These are phyloP conservation scores for Pseudomyrmex dendroicus DNA, from an alignment of 1,140 invertebrate species.

Conservation along the genomic window DNA sequence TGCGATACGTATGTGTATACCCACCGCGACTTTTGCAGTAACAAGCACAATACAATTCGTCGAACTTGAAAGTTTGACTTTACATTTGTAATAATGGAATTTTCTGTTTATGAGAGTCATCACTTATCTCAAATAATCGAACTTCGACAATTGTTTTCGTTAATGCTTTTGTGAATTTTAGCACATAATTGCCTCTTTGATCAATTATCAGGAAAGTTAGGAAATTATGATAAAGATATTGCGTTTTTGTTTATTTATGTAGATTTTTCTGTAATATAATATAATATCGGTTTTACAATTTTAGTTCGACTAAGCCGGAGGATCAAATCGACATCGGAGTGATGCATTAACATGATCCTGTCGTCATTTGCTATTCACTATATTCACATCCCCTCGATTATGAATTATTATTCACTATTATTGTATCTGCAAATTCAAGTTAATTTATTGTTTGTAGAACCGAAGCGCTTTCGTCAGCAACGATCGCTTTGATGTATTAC, in stretches of 20 bases:
- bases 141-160: not conserved
- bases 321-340: not conserved
- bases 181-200: too few relatives aligned
- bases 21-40: constrained; percentile 31
- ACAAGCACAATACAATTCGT: constrained; percentile 17
- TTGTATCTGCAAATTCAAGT: constrained; percentile 42
- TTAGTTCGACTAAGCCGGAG: not conserved
- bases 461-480: not conserved
- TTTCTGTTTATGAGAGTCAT: too few relatives aligned
- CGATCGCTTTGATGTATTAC: constrained; percentile 40
- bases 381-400: not conserved
- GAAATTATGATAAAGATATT: too few relatives aligned
- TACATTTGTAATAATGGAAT: not conserved
- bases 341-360: not conserved
- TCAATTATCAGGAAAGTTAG: not conserved
- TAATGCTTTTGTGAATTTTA: not conserved
- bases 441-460: constrained; percentile 31
- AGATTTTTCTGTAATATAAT: too few relatives aligned
- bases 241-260: too few relatives aligned
- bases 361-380: not conserved
- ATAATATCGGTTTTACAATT: not conserved
- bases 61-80: not conserved
- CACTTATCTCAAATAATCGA: not conserved
- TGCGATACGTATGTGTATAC: not conserved
- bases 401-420: constrained; percentile 19